Evolutionary conservation across 2,888 invertebrate species (phyloP), one percentile per base, ranked within the genome.

Genomic region (Lamproptera curius): DNA sequence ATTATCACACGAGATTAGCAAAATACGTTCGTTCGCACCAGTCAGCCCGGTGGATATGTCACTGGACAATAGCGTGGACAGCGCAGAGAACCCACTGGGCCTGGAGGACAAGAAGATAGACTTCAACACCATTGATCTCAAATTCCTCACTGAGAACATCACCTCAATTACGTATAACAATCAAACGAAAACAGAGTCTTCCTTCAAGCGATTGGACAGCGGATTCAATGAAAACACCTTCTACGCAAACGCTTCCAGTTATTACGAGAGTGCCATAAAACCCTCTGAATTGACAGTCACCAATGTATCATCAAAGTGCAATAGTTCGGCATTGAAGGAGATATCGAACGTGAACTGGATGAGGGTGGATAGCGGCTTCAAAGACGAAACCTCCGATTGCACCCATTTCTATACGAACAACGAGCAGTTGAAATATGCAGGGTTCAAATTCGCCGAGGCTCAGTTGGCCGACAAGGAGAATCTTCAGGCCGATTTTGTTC

Each of bases 181-280:
- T 44, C 65, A 58, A 53, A 70, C 72, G 9, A 79, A 73, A 61
- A 67, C 62, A 49, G 74, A 80, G 16, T 62, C 64, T 56, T 82
- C 76, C 53, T 79, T 83, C 63, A 86, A 82, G 61, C 73, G 74
- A 66, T 61, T 81, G 11, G 84, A 85, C 49, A 88, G 87, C 54
- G 88, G 87, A 8, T 86, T 79, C 51, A 83, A 81, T 50, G 88
- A 88, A 48, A 79, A 83, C 39, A 84, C 83, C 3, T 84, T 82
- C 49, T 84, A 76, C 60, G 66, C 68, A 5, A 82, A 81, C 55
- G 79, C 78, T 33, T 84, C 84, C 59, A 85, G 86, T 71, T 85
- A 85, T 55, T 86, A 86, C 48, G 84, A 85, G 63, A 83, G 86
- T 76, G 83, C 85, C 74, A 86, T 86, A 79, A 85, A 84, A 65